phyloP scores from a whole-genome alignment of 2,113 vertebrate species.

The Alces alces region DNA sequence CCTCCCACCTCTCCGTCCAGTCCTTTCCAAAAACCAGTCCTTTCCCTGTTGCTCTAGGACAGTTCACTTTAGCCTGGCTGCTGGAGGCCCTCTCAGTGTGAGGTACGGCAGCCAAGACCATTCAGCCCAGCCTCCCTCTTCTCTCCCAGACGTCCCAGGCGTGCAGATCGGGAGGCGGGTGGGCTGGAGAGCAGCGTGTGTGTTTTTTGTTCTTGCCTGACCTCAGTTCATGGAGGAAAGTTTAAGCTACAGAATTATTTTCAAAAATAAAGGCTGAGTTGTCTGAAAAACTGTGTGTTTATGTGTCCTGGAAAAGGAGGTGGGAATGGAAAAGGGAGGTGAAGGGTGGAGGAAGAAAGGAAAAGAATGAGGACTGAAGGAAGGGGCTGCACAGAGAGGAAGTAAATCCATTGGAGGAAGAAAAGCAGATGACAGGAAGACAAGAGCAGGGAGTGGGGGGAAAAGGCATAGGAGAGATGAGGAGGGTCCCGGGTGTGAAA shows the following conservation, averaged over 20 bases:
- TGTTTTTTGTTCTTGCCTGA: conserved; percentile 49
- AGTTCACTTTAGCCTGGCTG: not conserved
- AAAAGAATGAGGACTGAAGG: not conserved
- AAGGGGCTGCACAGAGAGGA: not conserved
- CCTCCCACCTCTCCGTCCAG: not conserved
- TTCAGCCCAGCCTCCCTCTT: no score
- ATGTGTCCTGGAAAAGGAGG: not conserved
- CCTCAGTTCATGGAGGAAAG: conserved; percentile 50
- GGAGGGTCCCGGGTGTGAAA: not conserved
- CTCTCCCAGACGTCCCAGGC: not conserved
- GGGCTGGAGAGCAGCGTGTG: not conserved
- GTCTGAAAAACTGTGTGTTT: conserved; percentile 45
- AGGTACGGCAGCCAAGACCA: not conserved
- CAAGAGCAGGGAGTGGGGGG: rapidly evolving
- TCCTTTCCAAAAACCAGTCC: not conserved
- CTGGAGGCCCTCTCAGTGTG: not conserved
- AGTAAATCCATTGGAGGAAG: not conserved
- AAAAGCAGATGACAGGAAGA: not conserved
- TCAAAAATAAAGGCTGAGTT: conserved; percentile 74
- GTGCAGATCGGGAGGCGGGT: not conserved
- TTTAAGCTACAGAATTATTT: conserved; percentile 72
- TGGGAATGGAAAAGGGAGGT: not conserved
- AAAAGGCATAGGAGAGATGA: not conserved
- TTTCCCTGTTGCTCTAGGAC: not conserved
- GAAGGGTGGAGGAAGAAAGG: not conserved